Evolutionary conservation across 2,888 invertebrate species (phyloP).

Genomic region (Tenthredo mesomela): DNA sequence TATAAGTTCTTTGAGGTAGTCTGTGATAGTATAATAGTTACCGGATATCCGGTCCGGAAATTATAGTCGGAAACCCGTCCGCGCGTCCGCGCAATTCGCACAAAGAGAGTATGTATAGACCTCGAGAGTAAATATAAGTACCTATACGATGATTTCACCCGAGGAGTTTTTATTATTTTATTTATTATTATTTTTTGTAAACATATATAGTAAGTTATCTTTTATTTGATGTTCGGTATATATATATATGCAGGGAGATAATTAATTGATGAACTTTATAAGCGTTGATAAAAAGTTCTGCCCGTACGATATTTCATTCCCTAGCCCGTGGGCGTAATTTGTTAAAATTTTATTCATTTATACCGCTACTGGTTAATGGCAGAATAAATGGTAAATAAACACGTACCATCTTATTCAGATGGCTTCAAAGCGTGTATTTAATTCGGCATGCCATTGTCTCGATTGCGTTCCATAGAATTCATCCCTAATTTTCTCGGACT

Average conservation of each 20-base stretch:
- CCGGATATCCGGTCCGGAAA: constrained; percentile 48
- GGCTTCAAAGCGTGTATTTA: neutral
- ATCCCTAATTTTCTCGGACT: neutral
- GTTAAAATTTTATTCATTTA: neutral
- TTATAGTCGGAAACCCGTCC: neutral
- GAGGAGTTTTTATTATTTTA: neutral
- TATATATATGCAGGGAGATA: too few relatives aligned
- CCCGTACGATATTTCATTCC: neutral
- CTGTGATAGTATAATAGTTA: neutral
- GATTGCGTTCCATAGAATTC: neutral
- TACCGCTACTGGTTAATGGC: neutral
- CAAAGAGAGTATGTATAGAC: neutral
- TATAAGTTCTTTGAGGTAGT: neutral
- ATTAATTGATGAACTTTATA: neutral
- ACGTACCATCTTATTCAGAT: neutral
- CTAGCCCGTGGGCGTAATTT: neutral
- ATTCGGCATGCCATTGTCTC: neutral
- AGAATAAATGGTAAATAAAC: neutral
- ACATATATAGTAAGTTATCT: constrained; percentile 13
- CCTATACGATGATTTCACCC: neutral
- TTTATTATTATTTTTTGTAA: neutral
- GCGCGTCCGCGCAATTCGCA: neutral
- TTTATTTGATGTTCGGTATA: too few relatives aligned
- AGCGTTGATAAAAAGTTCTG: neutral
- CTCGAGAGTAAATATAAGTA: neutral